A percentile compares a stretch with the other conserved stretches of the same genome.
Conservation (phyloP, 37 sponge, comb jelly and placozoan genomes). For the Geodia barretti region DNA sequence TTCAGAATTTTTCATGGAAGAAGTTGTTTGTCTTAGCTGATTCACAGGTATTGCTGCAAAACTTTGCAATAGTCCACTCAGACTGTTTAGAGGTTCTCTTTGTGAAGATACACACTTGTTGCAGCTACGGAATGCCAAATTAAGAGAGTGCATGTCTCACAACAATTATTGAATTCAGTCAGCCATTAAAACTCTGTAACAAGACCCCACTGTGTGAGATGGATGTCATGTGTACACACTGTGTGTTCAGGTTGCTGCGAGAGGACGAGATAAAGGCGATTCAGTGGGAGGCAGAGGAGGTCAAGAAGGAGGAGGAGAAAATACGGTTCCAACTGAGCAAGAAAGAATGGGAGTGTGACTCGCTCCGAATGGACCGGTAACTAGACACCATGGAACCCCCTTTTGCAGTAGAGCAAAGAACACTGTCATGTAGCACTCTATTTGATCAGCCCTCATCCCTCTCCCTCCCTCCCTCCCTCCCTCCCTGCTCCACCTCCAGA, state of each 20-base stretch:
- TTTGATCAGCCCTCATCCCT: not conserved
- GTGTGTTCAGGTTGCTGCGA: constrained; percentile 27
- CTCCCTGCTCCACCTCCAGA: not conserved
- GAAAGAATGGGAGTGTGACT: constrained; percentile 79
- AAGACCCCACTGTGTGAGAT: not conserved
- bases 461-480: not conserved
- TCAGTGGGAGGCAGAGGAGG: constrained; percentile 35
- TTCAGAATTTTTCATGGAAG: too few species aligned
- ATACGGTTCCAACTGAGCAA: constrained; percentile 44
- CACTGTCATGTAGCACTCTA: too few species aligned
- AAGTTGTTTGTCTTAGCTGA: not conserved
- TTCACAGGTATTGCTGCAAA: not conserved
- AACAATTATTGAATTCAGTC: too few species aligned
- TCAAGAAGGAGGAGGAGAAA: constrained; percentile 57
- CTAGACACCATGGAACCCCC: too few species aligned
- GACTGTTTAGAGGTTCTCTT: not conserved
- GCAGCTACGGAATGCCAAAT: too few species aligned
- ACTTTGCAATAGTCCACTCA: not conserved
- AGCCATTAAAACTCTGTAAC: not conserved
- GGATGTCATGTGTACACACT: not conserved
- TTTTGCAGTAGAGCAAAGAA: too few species aligned
- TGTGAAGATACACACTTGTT: too few species aligned
- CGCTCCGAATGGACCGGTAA: constrained; percentile 28
- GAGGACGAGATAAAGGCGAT: constrained; percentile 59
- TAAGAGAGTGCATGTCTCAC: too few species aligned